Percentiles rank a stretch among this genome's conserved stretches.
These are phyloP conservation scores for Corythaeola cristata DNA, from an alignment of 2,113 vertebrate genomes.

Conservation along the genomic window DNA sequence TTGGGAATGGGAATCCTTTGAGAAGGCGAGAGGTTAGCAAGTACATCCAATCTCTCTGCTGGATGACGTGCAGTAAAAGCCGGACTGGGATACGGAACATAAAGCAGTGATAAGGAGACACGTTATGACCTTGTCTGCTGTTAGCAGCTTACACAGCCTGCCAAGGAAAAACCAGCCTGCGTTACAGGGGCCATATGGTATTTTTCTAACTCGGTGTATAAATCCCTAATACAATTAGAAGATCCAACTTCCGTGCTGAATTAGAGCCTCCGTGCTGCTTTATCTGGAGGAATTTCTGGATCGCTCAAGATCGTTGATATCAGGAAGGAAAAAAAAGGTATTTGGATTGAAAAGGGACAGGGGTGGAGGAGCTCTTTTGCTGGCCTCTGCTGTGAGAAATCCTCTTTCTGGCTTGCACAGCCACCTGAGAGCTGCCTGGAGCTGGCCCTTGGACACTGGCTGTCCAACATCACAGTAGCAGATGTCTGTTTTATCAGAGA, in stretches of 20 bases:
- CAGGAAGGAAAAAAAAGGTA: neutral
- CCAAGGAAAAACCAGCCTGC: slow-evolving; percentile 29
- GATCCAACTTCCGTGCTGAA: slow-evolving; percentile 24
- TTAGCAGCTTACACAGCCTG: slow-evolving; percentile 55
- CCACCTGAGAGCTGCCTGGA: neutral
- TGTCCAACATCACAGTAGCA: neutral
- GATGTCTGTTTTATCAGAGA: neutral
- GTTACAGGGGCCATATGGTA: slow-evolving; percentile 50
- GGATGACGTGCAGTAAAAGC: neutral
- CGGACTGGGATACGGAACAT: neutral
- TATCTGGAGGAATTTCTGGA: slow-evolving; percentile 25
- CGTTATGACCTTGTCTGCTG: slow-evolving; percentile 53
- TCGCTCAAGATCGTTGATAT: neutral
- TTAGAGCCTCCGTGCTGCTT: neutral
- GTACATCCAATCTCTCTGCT: neutral
- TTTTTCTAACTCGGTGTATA: slow-evolving; percentile 22
- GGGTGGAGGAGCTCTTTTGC: neutral
- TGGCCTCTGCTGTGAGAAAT: neutral
- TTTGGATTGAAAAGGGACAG: neutral
- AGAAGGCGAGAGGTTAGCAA: neutral
- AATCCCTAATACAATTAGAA: slow-evolving; percentile 69
- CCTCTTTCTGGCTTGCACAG: neutral
- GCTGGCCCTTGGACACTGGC: neutral
- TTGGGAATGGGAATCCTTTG: neutral
- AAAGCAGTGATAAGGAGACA: slow-evolving; percentile 10